Base-by-base conservation (phyloP, 1,140 invertebrate species). In the Drosophila melanogaster region DNA sequence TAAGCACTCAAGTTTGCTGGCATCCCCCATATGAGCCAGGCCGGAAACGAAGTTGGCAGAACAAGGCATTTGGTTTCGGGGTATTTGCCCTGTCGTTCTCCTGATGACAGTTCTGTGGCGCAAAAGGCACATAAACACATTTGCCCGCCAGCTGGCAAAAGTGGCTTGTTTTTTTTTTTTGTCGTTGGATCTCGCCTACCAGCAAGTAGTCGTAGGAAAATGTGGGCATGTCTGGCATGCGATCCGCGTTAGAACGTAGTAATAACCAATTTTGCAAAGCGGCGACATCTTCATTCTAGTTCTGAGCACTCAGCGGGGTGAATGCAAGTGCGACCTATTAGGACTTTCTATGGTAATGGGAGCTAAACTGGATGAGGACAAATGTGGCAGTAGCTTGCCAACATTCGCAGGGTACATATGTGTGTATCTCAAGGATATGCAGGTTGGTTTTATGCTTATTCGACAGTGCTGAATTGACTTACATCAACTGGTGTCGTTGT, bases 41-140 rank as follows among this genome's bases (percentile, higher is more conserved):
- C 26, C 17, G 5, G 22, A 6, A 46, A 22, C 43, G 19, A 46
- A 46, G 4, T 46, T 14, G 12, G 43, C 10, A 24, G 19, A 24
- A 22, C 40, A 61, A 11, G 50, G 44, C 57, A 53, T 58, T 66
- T 66, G 59, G 38, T 75, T 75, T 78, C 55, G 35, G 69, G 57
- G 46, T 76, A 35, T 71, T 44, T 44, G 41, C 41, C 41, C 19
- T 44, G 41, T 44, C 41, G 41, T 44, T 44, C 12, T 44, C 41
- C 19, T 22, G 41, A 44, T 44, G 41, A 44, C 41, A 44, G 41
- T 44, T 44, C 17, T 44, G 15, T 22, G 15, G 41, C 17, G 41
- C 41, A 44, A 44, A 43, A 44, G 41, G 41, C 17, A 44, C 41
- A 44, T 44, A 44, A 44, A 44, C 41, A 44, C 41, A 44, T 44